Conservation (phyloP, 2,797 vertebrate species). For the Coregonus suidteri region DNA sequence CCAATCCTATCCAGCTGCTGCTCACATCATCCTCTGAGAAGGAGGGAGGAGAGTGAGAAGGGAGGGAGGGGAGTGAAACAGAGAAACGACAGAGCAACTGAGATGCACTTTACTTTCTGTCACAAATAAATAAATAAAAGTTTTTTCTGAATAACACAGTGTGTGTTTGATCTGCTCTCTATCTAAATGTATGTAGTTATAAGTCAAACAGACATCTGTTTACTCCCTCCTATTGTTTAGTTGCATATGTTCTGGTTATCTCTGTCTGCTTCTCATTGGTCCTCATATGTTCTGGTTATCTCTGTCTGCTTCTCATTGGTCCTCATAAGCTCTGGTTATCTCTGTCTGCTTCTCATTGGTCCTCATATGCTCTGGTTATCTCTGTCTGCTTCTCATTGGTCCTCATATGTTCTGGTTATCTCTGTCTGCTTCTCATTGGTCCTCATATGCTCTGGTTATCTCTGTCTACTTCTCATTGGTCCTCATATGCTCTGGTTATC, state of each 20-base stretch:
- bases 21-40: slow-evolving; percentile 56
- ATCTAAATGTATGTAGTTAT: neutral
- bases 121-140: neutral
- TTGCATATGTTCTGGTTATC: too few species aligned
- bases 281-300: neutral
- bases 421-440: neutral
- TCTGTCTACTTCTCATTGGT: neutral
- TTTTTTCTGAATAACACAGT: neutral
- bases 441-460: neutral
- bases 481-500: neutral
- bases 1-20: slow-evolving; percentile 62
- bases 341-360: too few species aligned
- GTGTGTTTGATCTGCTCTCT: too few species aligned
- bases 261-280: too few species aligned
- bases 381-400: neutral
- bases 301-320: too few species aligned
- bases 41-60: neutral
- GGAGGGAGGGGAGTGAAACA: too few species aligned
- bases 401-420: neutral
- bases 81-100: neutral
- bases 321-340: neutral
- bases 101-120: neutral
- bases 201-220: slow-evolving; percentile 2
- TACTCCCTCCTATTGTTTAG: neutral
- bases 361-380: neutral